Percentiles rank a stretch among this genome's conserved stretches.
phyloP scores from a whole-genome alignment of 2,797 vertebrate genomes.

The Vespertilio murinus region DNA sequence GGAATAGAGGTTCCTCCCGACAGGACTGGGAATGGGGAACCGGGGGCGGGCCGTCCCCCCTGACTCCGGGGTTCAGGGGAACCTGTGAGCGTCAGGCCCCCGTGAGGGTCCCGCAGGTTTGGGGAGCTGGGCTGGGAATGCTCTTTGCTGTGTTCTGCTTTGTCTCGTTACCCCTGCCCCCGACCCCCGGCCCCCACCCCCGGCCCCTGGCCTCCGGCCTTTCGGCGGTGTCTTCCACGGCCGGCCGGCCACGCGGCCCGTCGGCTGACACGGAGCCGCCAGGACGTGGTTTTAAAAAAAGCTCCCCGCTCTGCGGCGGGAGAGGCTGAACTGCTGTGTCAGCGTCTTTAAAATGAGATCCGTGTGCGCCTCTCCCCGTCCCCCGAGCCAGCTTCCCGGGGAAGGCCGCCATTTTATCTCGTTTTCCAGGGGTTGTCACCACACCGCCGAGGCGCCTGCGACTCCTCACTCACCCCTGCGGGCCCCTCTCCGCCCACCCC shows the following conservation, averaged over 20 bases:
- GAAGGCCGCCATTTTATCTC: not conserved
- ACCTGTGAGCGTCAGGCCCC: not conserved
- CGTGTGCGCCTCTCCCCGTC: not conserved
- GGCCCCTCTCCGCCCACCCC: accelerated
- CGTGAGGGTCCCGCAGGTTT: accelerated
- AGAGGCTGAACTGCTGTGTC: not conserved
- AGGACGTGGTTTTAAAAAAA: too few species aligned
- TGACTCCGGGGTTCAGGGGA: not conserved
- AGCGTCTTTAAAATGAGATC: not conserved
- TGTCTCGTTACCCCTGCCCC: accelerated
- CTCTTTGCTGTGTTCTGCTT: not conserved
- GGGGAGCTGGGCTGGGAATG: not conserved
- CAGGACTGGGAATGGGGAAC: not conserved
- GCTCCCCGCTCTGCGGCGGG: not conserved
- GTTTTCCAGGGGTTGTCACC: not conserved
- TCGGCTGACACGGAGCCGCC: not conserved
- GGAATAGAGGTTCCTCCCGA: not conserved
- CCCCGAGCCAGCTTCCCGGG: not conserved
- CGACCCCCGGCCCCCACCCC: too few species aligned
- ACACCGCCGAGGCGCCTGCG: not conserved
- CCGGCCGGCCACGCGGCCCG: accelerated
- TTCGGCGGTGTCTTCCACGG: accelerated
- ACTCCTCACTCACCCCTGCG: not conserved
- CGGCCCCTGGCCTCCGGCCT: not conserved
- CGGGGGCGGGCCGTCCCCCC: not conserved